A percentile compares a stretch with the other conserved stretches of the same genome.
phyloP scores from a whole-genome alignment of 2,888 invertebrate species.

The Therioaphis trifolii region DNA sequence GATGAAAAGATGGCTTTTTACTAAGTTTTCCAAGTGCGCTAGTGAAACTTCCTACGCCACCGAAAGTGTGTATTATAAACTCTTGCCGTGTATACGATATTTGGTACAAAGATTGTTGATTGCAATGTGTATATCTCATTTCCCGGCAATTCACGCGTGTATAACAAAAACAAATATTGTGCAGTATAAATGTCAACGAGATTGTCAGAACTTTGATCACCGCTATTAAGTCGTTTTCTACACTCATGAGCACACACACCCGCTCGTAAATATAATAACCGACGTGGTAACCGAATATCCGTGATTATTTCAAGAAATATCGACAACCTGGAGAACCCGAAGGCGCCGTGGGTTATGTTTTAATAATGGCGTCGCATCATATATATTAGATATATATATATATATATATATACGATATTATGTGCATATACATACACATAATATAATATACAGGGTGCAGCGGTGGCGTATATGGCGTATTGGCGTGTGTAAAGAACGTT shows the following conservation, averaged over 20 bases:
- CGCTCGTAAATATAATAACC: too few species aligned
- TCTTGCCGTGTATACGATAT: too few species aligned
- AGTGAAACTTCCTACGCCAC: too few species aligned
- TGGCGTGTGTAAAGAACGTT: constrained; percentile 48
- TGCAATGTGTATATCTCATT: too few species aligned
- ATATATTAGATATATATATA: neutral
- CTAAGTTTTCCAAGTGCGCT: too few species aligned
- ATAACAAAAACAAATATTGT: neutral
- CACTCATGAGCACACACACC: neutral
- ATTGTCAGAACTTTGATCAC: neutral
- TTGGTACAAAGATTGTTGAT: too few species aligned
- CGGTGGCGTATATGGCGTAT: constrained; percentile 16
- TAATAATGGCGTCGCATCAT: constrained; percentile 26
- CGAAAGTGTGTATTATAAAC: too few species aligned
- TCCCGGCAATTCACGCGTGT: neutral
- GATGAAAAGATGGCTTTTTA: too few species aligned
- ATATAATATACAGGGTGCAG: constrained; percentile 41
- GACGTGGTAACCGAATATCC: constrained; percentile 40
- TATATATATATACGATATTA: neutral
- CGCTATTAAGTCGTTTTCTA: neutral
- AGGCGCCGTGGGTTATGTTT: constrained; percentile 16
- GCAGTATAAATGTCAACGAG: neutral
- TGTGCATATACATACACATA: too few species aligned
- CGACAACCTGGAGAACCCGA: neutral
- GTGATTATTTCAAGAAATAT: constrained; percentile 47